Conservation (phyloP, 1,140 invertebrate species). For the Chironomus tepperi region DNA sequence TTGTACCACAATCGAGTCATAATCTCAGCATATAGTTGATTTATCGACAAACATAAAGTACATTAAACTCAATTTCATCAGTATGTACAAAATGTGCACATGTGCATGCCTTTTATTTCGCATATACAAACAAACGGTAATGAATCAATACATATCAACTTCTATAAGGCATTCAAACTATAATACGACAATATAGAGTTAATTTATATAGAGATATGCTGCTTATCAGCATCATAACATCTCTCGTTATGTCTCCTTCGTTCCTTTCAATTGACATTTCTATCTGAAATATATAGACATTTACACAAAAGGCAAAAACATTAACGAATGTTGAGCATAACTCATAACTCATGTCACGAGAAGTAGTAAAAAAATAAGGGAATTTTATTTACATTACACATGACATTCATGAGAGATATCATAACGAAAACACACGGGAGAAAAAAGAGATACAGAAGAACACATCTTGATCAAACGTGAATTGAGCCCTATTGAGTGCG, state of each 20-base stretch:
- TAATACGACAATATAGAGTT: background rate
- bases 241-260: background rate
- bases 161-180: too few relatives aligned
- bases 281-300: background rate
- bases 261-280: constrained; percentile 2
- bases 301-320: background rate
- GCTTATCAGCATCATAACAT: constrained; percentile 1
- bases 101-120: background rate
- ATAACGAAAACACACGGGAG: background rate
- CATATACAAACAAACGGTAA: background rate
- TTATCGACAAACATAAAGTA: background rate
- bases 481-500: background rate
- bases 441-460: background rate
- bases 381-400: constrained; percentile 1
- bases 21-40: too few relatives aligned
- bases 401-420: background rate
- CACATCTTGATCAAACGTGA: background rate
- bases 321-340: background rate
- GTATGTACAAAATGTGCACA: background rate
- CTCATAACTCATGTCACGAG: background rate
- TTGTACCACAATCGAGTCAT: too few relatives aligned
- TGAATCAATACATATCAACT: background rate
- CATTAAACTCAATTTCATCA: background rate
- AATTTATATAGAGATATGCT: background rate
- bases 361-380: background rate